Conservation (phyloP, 2,113 vertebrate species). For the Nyctereutes procyonoides region DNA sequence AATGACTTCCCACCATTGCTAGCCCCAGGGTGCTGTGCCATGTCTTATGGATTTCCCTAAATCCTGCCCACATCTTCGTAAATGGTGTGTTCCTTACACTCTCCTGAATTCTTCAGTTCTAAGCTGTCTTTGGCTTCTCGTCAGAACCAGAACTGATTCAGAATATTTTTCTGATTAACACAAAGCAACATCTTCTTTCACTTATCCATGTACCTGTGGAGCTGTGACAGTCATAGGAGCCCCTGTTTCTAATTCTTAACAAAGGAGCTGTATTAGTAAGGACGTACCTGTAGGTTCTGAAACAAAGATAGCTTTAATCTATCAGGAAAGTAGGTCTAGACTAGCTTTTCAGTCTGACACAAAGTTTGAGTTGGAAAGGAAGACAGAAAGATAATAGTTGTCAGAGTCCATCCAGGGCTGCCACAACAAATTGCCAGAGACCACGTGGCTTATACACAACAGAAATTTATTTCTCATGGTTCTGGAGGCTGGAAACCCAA, state of each 20-base stretch:
- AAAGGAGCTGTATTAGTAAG: neutral
- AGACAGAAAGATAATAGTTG: neutral
- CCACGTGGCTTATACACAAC: neutral
- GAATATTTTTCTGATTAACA: neutral
- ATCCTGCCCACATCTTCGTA: neutral
- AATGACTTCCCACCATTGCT: neutral
- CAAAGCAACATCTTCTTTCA: neutral
- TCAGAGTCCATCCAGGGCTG: neutral
- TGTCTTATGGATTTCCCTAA: neutral
- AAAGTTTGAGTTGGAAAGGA: neutral
- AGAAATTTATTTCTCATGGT: neutral
- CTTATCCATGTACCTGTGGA: neutral
- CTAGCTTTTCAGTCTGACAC: neutral
- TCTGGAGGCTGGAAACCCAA: neutral
- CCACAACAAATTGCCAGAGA: neutral
- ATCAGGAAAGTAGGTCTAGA: neutral
- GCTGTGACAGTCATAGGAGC: neutral
- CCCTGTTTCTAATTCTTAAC: neutral
- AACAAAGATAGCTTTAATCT: neutral
- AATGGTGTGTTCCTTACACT: neutral
- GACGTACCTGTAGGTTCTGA: neutral
- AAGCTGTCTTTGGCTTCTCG: neutral
- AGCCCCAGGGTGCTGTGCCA: neutral
- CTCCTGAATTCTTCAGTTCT: neutral
- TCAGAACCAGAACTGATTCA: neutral